Evolutionary conservation across 2,113 vertebrate species (phyloP), one percentile per base, ranked within the genome.

Genomic region (Rana temporaria): DNA sequence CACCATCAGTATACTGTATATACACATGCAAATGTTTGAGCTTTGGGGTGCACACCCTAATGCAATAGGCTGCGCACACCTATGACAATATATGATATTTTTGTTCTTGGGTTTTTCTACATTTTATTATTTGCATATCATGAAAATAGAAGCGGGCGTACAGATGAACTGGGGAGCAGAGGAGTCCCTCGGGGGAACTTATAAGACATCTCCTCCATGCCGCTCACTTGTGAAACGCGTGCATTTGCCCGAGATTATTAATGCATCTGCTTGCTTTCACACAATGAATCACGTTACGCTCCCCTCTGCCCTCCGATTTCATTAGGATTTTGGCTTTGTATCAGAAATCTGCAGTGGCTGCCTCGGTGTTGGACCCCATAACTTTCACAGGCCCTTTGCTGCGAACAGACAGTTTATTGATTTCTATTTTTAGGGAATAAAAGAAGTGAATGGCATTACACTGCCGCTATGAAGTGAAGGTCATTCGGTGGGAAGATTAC

Each of bases 321-420:
- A 93, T 94, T 94, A 92, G 92, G 88, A 91, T 88, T 86, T 92
- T 93, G 92, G 92, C 93, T 89, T 85, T 60, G 88, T 87, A 91
- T 92, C 89, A 92, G 90, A 91, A 89, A 84, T 88, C 84, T 86
- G 73, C 78, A 88, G 88, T 89, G 84, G 79, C 80, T 89, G 89
- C 86, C 84, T 89, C 85, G 63, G 32, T 32, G 30, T 83, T 87
- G 85, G 84, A 86, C 84, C 85, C 85, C 85, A 48, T 89, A 87
- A 91, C 86, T 88, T 90, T 86, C 73, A 80, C 65, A 84, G 82
- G 76, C 79, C 78, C 73, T 88, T 7, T 48, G 64, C 19, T 52
- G 48, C 62, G 26, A 75, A 76, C 70, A 64, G 81, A 68, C 81
- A 76, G 48, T 76, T 75, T 83, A 76, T 83, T 76, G 71, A 83